Evolutionary conservation across 2,113 vertebrate genomes (phyloP).

Genomic region (Gulo gulo): DNA sequence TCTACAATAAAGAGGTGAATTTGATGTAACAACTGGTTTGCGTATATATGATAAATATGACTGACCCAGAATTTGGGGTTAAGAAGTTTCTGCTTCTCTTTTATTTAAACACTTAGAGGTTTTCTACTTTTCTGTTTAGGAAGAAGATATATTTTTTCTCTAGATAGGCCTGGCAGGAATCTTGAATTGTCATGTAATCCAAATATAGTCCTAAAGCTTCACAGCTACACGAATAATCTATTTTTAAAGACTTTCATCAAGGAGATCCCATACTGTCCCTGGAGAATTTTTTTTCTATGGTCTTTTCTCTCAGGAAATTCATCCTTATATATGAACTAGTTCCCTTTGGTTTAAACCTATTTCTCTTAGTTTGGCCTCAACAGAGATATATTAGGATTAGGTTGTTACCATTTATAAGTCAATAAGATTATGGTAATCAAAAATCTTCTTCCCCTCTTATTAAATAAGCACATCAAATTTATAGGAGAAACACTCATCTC

Average conservation of each 20-base stretch:
- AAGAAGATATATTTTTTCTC: constrained; percentile 51
- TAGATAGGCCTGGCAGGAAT: not conserved
- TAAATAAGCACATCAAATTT: constrained; percentile 14
- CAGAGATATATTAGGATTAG: constrained; percentile 28
- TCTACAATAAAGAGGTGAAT: not conserved
- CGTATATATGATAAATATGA: not conserved
- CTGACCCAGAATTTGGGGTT: constrained; percentile 4
- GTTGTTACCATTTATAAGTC: constrained; percentile 13
- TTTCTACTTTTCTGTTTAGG: constrained; percentile 41
- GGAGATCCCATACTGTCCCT: constrained; percentile 25
- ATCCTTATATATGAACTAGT: not conserved
- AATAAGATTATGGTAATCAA: not conserved
- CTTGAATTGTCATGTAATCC: constrained; percentile 46
- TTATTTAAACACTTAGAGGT: constrained; percentile 38
- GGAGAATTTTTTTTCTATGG: constrained; percentile 25
- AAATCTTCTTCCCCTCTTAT: not conserved
- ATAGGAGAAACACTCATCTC: not conserved
- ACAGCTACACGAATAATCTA: constrained; percentile 38
- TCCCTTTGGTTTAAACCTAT: not conserved
- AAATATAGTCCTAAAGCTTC: constrained; percentile 45
- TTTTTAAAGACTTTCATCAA: constrained; percentile 61
- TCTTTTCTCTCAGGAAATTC: constrained; percentile 38
- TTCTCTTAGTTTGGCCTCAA: constrained; percentile 4
- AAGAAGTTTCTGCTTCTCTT: constrained; percentile 44
- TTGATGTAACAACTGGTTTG: constrained; percentile 15